Conservation (phyloP, 2,113 vertebrate genomes). For the Ascaphus truei region DNA sequence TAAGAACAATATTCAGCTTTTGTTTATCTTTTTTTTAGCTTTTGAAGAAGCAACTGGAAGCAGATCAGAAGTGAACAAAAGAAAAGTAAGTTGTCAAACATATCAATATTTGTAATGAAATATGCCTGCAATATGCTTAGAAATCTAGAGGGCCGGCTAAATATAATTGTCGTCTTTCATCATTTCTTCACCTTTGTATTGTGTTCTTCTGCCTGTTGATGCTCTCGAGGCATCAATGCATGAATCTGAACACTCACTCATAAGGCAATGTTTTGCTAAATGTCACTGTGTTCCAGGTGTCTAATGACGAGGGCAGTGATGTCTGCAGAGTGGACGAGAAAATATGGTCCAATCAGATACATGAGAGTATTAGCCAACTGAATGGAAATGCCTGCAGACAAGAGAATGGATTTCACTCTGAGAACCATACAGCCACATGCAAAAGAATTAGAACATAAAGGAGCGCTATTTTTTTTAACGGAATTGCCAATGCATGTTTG, state of each 20-base stretch:
- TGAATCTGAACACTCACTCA: not conserved
- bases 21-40: slow-evolving; percentile 54
- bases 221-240: too few relatives aligned
- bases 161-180: too few relatives aligned
- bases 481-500: not conserved
- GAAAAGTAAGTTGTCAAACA: slow-evolving; percentile 61
- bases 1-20: too few relatives aligned
- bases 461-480: not conserved
- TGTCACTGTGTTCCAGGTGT: slow-evolving; percentile 44
- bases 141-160: too few relatives aligned
- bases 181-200: too few relatives aligned
- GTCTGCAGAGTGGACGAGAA: not conserved
- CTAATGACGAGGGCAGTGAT: not conserved
- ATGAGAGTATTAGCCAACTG: slow-evolving; percentile 28
- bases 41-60: slow-evolving; percentile 67
- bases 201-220: too few relatives aligned
- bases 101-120: not conserved
- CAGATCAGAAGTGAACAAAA: slow-evolving; percentile 49
- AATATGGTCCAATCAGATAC: slow-evolving; percentile 21
- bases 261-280: not conserved
- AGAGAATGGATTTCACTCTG: slow-evolving; percentile 45
- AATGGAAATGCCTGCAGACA: slow-evolving; percentile 51
- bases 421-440: slow-evolving; percentile 41
- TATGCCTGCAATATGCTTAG: too few relatives aligned
- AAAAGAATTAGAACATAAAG: slow-evolving; percentile 73